Base-by-base conservation (phyloP, 2,888 invertebrate species). In the Aphelenchoides bicaudatus region DNA sequence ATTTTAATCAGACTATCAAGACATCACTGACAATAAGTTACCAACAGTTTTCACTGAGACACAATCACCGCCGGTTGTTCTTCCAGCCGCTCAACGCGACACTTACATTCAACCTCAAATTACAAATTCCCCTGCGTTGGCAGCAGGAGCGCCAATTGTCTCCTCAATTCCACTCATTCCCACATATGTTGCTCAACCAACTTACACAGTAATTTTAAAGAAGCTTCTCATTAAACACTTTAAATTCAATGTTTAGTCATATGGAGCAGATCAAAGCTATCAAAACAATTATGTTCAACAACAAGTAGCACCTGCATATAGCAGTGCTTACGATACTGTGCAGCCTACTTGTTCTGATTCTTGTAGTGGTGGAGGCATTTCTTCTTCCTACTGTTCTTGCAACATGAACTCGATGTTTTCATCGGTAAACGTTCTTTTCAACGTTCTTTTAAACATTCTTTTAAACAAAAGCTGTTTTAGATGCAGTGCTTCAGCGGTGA, bases 401-500 rank as follows among this genome's bases (percentile, higher is more conserved):
- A 43, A 25, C 25, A 51, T 51, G 52, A 51, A 51, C 25, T 23
- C 38, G 39, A 55, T 51, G 52, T 51, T 51, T 23, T 51, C 52
- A 8, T 29, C n/a, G n/a, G n/a, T n/a, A n/a, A n/a, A n/a, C n/a
- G n/a, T n/a, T n/a, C n/a, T n/a, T n/a, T n/a, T n/a, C n/a, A n/a
- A n/a, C n/a, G n/a, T n/a, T n/a, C n/a, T 21, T n/a, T 65, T n/a
- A 50, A 72, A 72, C 43, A 66, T 65, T 1, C 48, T 62, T 3
- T 74, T 74, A 49, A 56, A 49, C 16, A 30, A n/a, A n/a, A n/a
- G n/a, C n/a, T n/a, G n/a, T n/a, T n/a, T n/a, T n/a, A 63, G 16
- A 61, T 76, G 63, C 74, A 75, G 57, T 76, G 76, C 52, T 76
- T 76, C 65, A 70, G 68, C 43, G 73, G 73, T 10, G 71, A 77